Percentiles rank a stretch among this genome's conserved stretches.
Conservation (phyloP, 2,888 invertebrate genomes). For the Oxycera nigricornis region DNA sequence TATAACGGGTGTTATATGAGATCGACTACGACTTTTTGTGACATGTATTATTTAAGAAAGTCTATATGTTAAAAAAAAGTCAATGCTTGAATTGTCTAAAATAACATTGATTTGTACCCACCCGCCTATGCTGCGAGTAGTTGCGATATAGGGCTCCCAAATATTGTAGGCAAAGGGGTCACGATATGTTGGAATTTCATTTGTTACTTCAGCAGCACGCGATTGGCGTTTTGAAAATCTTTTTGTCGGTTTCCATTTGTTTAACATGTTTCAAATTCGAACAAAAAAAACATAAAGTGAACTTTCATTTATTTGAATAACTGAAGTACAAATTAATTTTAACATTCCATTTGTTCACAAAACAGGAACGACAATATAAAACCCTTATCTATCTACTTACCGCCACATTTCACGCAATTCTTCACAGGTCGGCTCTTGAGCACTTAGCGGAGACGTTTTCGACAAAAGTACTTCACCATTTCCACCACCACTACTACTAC, state of each 20-base stretch:
- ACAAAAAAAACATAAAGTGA: neutral
- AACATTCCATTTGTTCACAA: no score
- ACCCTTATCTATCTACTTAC: constrained; percentile 54
- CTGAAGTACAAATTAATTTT: neutral
- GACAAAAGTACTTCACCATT: constrained; percentile 57
- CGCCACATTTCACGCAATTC: constrained; percentile 91
- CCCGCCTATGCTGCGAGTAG: constrained; percentile 66
- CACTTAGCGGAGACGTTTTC: constrained; percentile 55
- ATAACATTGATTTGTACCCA: constrained; percentile 57
- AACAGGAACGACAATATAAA: neutral
- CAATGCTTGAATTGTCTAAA: no score
- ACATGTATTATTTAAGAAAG: no score
- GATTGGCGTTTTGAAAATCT: constrained; percentile 85
- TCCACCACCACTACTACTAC: constrained; percentile 23
- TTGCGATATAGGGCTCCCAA: constrained; percentile 74
- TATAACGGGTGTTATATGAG: no score
- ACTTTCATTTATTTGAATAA: neutral
- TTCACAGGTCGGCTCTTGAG: constrained; percentile 81
- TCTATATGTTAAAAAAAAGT: no score
- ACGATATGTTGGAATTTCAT: constrained; percentile 82
- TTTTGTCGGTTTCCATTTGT: no score
- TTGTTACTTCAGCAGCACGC: constrained; percentile 84
- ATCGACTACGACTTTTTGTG: no score
- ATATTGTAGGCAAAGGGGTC: constrained; percentile 83
- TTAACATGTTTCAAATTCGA: neutral